These are phyloP conservation scores for Magallana gigas DNA, from an alignment of 1,140 invertebrate genomes.

Conservation along the genomic window DNA sequence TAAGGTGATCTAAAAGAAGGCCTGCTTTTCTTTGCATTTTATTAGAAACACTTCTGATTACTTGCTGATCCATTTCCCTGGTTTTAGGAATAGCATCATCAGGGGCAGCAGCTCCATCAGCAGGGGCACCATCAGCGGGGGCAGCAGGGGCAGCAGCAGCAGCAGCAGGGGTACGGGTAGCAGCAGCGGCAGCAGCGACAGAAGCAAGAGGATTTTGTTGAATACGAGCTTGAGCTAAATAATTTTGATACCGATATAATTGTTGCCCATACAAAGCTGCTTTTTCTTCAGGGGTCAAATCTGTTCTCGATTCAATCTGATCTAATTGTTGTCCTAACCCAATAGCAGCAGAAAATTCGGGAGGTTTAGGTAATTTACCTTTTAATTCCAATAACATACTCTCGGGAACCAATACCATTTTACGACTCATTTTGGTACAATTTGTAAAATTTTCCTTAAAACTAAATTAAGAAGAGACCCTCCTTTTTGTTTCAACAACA, in stretches of 20 bases:
- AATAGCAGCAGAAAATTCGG: neutral
- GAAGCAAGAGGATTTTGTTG: too few relatives aligned
- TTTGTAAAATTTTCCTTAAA: neutral
- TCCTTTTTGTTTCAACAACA: neutral
- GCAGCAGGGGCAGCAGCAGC: too few relatives aligned
- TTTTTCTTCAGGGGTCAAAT: conserved; percentile 19
- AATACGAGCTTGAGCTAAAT: neutral
- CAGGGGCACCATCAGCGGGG: too few relatives aligned
- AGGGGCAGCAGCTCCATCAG: too few relatives aligned
- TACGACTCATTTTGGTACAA: conserved; percentile 1
- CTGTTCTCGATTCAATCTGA: neutral
- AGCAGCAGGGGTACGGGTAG: neutral
- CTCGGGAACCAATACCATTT: conserved; percentile 16
- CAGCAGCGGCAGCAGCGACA: neutral
- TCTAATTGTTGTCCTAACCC: neutral
- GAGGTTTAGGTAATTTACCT: neutral
- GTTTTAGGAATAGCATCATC: too few relatives aligned
- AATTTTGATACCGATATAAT: neutral
- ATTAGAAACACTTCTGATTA: too few relatives aligned
- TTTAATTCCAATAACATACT: neutral
- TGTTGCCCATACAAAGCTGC: too few relatives aligned
- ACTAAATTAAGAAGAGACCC: neutral
- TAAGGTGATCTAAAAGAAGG: too few relatives aligned
- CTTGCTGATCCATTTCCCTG: too few relatives aligned
- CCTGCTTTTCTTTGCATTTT: too few relatives aligned